Conservation (phyloP, 2,888 invertebrate genomes). For the Shargacucullia verbasci region DNA sequence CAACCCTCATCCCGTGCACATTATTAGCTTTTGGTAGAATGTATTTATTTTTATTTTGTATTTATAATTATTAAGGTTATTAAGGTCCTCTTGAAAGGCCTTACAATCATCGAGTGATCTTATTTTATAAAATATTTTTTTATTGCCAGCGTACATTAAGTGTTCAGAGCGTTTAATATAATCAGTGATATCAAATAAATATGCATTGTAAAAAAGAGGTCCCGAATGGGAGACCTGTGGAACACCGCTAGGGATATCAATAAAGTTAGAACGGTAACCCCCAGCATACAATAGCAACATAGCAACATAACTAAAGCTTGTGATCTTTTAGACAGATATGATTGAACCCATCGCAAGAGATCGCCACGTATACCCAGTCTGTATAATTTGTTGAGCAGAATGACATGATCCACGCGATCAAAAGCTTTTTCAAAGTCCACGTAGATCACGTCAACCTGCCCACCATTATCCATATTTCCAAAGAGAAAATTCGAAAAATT, state of each 20-base stretch:
- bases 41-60: no score
- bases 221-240: background rate
- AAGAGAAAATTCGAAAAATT: conserved; percentile 14
- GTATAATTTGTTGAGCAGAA: conserved; percentile 19
- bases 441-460: conserved; percentile 35
- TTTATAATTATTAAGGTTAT: no score
- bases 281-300: no score
- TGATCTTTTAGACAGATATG: conserved; percentile 33
- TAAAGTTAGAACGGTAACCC: conserved; percentile 9
- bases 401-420: conserved; percentile 37
- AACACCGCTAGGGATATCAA: background rate
- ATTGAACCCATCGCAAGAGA: conserved; percentile 30
- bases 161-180: background rate
- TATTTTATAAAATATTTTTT: background rate
- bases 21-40: no score
- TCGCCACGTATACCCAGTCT: conserved; percentile 29
- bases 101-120: background rate
- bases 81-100: background rate
- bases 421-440: conserved; percentile 45
- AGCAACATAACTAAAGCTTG: conserved; percentile 30
- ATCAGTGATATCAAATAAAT: background rate
- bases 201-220: no score
- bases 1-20: no score
- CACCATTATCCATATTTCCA: conserved; percentile 23
- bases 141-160: background rate